A percentile compares a stretch with the other conserved stretches of the same genome.
Conservation (phyloP, 2,797 vertebrate genomes). For the Enteromius treurensis region DNA sequence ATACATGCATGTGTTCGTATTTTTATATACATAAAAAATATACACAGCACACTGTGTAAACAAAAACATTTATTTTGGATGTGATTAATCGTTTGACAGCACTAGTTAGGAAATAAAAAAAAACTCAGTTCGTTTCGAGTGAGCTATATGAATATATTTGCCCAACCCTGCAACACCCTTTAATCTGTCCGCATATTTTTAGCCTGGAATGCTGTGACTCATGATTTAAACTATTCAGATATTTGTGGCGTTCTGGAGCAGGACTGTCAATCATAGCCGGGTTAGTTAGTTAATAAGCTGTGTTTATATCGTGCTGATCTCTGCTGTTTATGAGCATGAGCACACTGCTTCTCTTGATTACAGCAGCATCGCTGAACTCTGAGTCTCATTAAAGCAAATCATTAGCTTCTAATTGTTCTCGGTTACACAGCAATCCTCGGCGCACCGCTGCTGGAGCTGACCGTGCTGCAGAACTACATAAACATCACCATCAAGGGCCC, state of each 20-base stretch:
- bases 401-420: neutral
- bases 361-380: neutral
- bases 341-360: neutral
- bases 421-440: constrained; percentile 71
- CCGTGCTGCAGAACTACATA: constrained; percentile 59
- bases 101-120: neutral
- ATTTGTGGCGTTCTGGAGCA: neutral
- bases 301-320: neutral
- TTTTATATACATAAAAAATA: no score
- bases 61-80: no score
- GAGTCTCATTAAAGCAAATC: neutral
- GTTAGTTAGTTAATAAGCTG: neutral
- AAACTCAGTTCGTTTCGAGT: neutral
- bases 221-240: neutral
- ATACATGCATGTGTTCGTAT: no score
- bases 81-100: no score
- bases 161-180: neutral
- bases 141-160: neutral
- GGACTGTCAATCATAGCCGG: neutral
- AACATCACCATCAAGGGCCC: constrained; percentile 71
- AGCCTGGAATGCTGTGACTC: no score
- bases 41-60: no score
- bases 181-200: neutral
- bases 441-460: constrained; percentile 70
- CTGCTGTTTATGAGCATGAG: neutral